These are phyloP conservation scores for Plutella xylostella DNA, from an alignment of 2,888 invertebrate species.

Conservation along the genomic window DNA sequence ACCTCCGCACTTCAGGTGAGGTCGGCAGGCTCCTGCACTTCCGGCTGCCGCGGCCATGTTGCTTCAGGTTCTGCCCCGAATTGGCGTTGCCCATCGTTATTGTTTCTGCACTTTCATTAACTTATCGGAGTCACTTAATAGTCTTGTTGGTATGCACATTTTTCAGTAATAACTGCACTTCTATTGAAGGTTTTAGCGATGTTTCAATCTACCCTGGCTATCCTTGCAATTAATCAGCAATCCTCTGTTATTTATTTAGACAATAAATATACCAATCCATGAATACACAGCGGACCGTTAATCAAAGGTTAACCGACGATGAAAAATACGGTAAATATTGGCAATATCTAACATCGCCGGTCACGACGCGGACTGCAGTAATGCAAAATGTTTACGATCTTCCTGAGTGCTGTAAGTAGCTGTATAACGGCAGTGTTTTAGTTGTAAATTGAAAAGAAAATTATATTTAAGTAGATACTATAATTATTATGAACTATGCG, in stretches of 20 bases:
- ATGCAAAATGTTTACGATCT: background rate
- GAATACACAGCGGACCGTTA: background rate
- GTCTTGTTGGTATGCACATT: background rate
- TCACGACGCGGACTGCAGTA: background rate
- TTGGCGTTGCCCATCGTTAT: conserved; percentile 55
- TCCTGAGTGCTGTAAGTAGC: too few species aligned
- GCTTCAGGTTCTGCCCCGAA: conserved; percentile 48
- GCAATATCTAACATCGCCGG: background rate
- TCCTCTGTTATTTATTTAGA: too few species aligned
- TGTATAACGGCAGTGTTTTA: too few species aligned
- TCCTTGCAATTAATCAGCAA: too few species aligned
- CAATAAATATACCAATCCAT: too few species aligned
- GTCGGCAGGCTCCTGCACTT: conserved; percentile 82
- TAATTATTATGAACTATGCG: too few species aligned
- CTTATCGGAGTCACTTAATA: conserved; percentile 14
- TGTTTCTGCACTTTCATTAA: conserved; percentile 19
- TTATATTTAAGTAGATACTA: too few species aligned
- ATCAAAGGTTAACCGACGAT: background rate
- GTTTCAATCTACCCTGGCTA: background rate
- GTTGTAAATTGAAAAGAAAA: too few species aligned
- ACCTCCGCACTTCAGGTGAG: conserved; percentile 82
- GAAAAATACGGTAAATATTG: conserved; percentile 1
- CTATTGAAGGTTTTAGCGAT: too few species aligned
- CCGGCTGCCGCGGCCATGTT: conserved; percentile 61
- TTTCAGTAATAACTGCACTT: background rate